A percentile compares a stretch with the other conserved stretches of the same genome.
phyloP scores from a whole-genome alignment of 2,888 invertebrate species.

The Tipula confusa region DNA sequence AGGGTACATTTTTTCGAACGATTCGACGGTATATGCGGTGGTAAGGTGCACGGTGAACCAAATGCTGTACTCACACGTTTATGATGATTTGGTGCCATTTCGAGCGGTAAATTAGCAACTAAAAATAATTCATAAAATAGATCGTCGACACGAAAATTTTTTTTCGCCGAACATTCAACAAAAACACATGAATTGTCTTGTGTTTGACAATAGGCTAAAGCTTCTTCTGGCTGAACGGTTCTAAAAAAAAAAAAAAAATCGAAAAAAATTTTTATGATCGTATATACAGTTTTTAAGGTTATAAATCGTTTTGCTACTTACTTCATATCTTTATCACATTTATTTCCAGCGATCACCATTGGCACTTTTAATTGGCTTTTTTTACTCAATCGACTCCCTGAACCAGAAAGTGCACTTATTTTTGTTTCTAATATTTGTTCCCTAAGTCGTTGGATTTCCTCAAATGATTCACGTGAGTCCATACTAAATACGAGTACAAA shows the following conservation, averaged over 20 bases:
- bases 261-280: no score
- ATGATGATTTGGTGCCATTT: conserved; percentile 87
- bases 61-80: conserved; percentile 72
- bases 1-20: conserved; percentile 70
- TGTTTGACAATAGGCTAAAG: conserved; percentile 68
- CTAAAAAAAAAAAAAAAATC: conserved; percentile 47
- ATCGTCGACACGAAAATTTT: conserved; percentile 75
- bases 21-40: conserved; percentile 61
- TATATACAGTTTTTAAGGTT: background rate
- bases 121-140: conserved; percentile 79
- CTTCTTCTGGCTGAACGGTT: conserved; percentile 73
- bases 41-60: conserved; percentile 70
- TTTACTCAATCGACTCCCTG: conserved; percentile 54
- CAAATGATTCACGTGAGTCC: conserved; percentile 79
- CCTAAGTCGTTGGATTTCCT: conserved; percentile 73
- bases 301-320: conserved; percentile 46
- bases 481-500: conserved; percentile 80
- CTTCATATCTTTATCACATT: conserved; percentile 78
- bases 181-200: conserved; percentile 75
- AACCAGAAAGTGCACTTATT: conserved; percentile 63
- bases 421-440: conserved; percentile 83
- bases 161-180: conserved; percentile 79
- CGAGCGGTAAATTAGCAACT: conserved; percentile 75
- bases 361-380: conserved; percentile 68
- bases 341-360: conserved; percentile 84